Base-by-base conservation (phyloP, 2,888 invertebrate genomes). In the Anagyrus pseudococci region DNA sequence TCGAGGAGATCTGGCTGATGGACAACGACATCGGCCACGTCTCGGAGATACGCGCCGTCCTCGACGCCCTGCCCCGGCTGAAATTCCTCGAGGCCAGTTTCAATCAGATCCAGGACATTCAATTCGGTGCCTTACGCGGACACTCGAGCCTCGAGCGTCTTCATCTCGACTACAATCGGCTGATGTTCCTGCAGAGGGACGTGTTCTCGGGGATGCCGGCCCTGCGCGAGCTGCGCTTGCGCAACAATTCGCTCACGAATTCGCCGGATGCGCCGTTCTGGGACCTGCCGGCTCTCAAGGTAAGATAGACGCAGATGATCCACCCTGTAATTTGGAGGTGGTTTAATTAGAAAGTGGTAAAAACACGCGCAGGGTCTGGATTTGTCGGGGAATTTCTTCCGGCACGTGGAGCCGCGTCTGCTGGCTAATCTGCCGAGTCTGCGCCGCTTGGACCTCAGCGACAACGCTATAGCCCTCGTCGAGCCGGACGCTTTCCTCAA, bases 171-270 rank as follows among this genome's bases (percentile, higher is more conserved):
- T 88, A 89, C 78, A 95, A 95, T 73, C 86, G 85, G 67, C 85
- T 94, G 53, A 86, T 86, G 63, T 85, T 86, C 53, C 88, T 94
- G 59, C 91, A 92, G 71, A 84, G 89, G 41, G 92, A 93, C 75
- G 90, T 93, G 0, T 89, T 95, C 75, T 87, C 89, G 75, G 90
- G 90, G 17, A 90, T 95, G 89, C 92, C 92, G 0, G 90, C 93
- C 0, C 81, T 96, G 40, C 84, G 93, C 69, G 93, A 94, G 75
- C 83, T 96, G 37, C 87, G 93, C 71, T 82, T 96, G 63, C 87
- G 88, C 69, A 94, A 94, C 73, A 96, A 96, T 77, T 93, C 93
- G 2, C 80, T 96, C 26, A 86, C 87, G 1, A 90, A 91, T 75
- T 83, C 88, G 54, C 82, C 89, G 48, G 88, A 89, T 67, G 86